phyloP scores from a whole-genome alignment of 1,140 invertebrate species.

The Hypothenemus hampei region DNA sequence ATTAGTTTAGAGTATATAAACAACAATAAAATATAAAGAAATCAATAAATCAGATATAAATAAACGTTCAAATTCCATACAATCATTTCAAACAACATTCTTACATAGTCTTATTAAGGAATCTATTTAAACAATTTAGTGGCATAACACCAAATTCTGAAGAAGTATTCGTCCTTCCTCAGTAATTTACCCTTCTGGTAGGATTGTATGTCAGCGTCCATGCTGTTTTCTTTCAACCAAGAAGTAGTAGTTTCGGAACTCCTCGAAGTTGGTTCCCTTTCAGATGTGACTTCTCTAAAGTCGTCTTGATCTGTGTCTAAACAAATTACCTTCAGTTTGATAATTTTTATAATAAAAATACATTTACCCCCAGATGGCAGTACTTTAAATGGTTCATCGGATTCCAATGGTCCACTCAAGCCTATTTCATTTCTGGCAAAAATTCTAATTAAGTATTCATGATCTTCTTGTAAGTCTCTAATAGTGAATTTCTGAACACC shows the following conservation, averaged over 20 bases:
- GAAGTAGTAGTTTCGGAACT: slow-evolving; percentile 89
- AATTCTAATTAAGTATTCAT: slow-evolving; percentile 85
- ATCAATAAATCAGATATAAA: too few species aligned
- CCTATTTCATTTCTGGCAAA: slow-evolving; percentile 95
- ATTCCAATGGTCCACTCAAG: slow-evolving; percentile 87
- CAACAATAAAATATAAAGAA: too few species aligned
- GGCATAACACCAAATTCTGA: slow-evolving; percentile 85
- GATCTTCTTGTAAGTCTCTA: slow-evolving; percentile 80
- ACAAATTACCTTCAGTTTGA: too few species aligned
- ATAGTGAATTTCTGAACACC: slow-evolving; percentile 80
- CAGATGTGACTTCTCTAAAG: slow-evolving; percentile 55
- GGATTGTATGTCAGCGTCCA: slow-evolving; percentile 87
- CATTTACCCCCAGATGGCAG: slow-evolving; percentile 69
- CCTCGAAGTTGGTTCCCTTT: slow-evolving; percentile 68
- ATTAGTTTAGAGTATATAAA: too few species aligned
- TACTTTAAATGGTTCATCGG: slow-evolving; percentile 86
- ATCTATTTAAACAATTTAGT: slow-evolving; percentile 72
- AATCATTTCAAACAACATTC: too few species aligned
- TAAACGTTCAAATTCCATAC: too few species aligned
- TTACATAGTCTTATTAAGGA: too few species aligned
- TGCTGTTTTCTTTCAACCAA: slow-evolving; percentile 84
- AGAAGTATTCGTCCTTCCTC: slow-evolving; percentile 88
- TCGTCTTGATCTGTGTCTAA: slow-evolving; percentile 48
- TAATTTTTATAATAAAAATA: slow-evolving; percentile 2
- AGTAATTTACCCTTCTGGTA: slow-evolving; percentile 78